Base-by-base conservation (phyloP, 2,888 invertebrate species). In the Notodonta ziczac region DNA sequence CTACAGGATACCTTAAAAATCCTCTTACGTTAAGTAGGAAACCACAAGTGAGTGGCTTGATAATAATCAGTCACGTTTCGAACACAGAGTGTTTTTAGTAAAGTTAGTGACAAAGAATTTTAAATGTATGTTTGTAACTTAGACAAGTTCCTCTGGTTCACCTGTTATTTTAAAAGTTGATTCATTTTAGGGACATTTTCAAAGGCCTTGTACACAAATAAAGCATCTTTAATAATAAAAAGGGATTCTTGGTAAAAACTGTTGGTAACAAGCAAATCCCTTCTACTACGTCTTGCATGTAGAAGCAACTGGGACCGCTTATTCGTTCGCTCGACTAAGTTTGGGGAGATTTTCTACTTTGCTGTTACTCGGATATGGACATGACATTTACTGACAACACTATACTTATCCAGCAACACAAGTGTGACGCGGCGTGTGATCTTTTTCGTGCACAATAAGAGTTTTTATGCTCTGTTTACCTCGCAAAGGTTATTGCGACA, bases 401-500 rank as follows among this genome's bases (percentile, higher is more conserved):
- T 59, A 61, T 62, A 64, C 46, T 50, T 58, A 65, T 55, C 7
- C 48, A 54, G 40, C 7, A 13, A 44, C 67, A 52, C 65, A 62
- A 65, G 65, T 65, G 69, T 57, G 60, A 60, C 32, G 57, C 6
- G n/a, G n/a, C 39, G 60, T 62, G 63, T 69, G 74, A 74, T 74
- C 66, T 74, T 80, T 78, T 81, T 76, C 67, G 68, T 70, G 62
- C 50, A 70, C 59, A 66, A 70, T 66, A 65, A 73, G 58, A 64
- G 68, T 73, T 73, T 76, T 74, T 74, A 66, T 74, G 82, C 80
- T 76, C 82, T 77, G 72, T 68, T 82, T 81, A 75, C 64, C 68
- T 60, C 55, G 24, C 54, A 78, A 82, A 82, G 77, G 82, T 78
- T 78, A 62, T 46, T 24, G 62, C 53, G 63, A 55, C 63, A 24